Base-by-base conservation (phyloP, 2,888 invertebrate genomes). In the Oxycera nigricornis region DNA sequence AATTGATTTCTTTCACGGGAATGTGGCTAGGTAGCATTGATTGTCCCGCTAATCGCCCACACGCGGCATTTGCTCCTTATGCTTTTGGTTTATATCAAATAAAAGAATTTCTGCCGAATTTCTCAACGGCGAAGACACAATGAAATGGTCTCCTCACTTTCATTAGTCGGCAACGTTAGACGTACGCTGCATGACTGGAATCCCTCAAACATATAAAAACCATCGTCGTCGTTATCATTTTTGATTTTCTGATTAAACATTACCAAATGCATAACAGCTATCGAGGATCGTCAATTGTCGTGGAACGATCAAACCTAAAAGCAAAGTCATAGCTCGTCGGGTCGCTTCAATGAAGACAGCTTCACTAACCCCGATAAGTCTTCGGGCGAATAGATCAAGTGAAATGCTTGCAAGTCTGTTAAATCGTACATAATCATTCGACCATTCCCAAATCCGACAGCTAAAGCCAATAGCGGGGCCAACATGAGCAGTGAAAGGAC, bases 31-130 rank as follows among this genome's bases (percentile, higher is more conserved):
- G 76, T 82, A 86, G 57, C 80, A 82, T 7, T 81, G 78, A 73
- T 80, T 78, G 31, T 80, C 77, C 1, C 77, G 46, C 57, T 76
- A 76, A 26, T 79, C 76, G 22, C 79, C 82, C 77, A 81, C 83
- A 84, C 88, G 87, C 9, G 96, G 96, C 94, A 96, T 94, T 82
- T 95, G 94, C 79, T 94, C 94, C 81, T 95, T 95, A 82, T 97
- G 97, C 97, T 96, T 97, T 81, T 96, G 94, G 84, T 97, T 96
- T 73, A 97, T 87, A 82, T 97, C 97, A 81, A 97, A 96, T 4
- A 96, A 80, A 14, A 92, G 86, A 80, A 93, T 86, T 70, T 85
- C 85, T 2, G 85, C 83, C 3, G 82, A 82, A 1, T 80, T 78
- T 1, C 81, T 80, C 14, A 82, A 82, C 30, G 81, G 89, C 91